Evolutionary conservation across 30 jellyfish, hydroid and myxozoan genomes (phyloP), one percentile per base, ranked within the genome.

Genomic region (Sanderia malayensis): DNA sequence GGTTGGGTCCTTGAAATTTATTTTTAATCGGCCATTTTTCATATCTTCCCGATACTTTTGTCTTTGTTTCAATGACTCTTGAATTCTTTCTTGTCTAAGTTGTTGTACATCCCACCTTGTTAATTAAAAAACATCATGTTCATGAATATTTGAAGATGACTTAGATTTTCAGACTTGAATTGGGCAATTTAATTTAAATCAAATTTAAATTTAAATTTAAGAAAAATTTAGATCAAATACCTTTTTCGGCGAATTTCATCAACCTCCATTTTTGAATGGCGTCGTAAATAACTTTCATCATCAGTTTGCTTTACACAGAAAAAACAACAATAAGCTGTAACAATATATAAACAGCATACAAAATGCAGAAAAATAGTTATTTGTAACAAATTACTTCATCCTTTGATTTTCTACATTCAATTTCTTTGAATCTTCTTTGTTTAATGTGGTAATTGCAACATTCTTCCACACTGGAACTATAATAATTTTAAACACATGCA

Each of bases 101-200:
- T 80, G 95, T 32, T 88, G 97, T 31, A 88, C 44, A 34, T 88
- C 97, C 97, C 97, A 88, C 46, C 96, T 85, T 52, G 17, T 26
- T 28, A 1, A 23, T 0, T 8, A 28, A 24, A 4, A 17, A 67
- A 67, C 7, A n/a, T n/a, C n/a, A n/a, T n/a, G n/a, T n/a, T n/a
- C n/a, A n/a, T n/a, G n/a, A n/a, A n/a, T n/a, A n/a, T n/a, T n/a
- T 2, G 20, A 61, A 3, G 23, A 11, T 6, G 46, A 61, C 22
- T 61, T 53, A 49, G 64, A 49, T 41, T 41, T 41, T 41, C 15
- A 41, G 15, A 8, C 15, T 41, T 41, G 15, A 15, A 41, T 41
- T 41, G 15, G 15, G 55, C 11, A 41, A 41, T 6, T 6, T 41
- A 41, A 41, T 8, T 41, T 15, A 41, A 41, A 41, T 6, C 55